These are phyloP conservation scores for Drosophila erecta DNA, from an alignment of 1,140 invertebrate species.

Conservation along the genomic window DNA sequence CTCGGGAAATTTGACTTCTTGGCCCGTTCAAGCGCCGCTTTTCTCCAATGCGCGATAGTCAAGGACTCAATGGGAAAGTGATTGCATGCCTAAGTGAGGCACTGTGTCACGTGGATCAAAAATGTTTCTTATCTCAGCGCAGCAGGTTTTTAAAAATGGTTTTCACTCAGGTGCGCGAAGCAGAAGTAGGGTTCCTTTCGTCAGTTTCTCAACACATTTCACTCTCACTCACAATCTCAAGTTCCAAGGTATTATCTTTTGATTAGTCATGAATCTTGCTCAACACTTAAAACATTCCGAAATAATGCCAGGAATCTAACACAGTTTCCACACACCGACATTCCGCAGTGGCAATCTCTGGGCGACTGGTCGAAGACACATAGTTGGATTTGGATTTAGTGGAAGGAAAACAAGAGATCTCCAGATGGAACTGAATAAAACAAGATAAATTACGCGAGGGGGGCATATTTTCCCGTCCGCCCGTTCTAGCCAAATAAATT, in stretches of 20 bases:
- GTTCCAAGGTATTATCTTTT: conserved; percentile 1
- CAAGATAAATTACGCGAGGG: conserved; percentile 61
- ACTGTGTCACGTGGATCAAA: conserved; percentile 21
- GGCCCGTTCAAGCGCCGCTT: conserved; percentile 25
- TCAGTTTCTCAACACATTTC: neutral
- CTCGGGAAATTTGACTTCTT: conserved; percentile 19
- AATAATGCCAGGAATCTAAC: conserved; percentile 20
- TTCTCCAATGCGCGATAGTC: conserved; percentile 24
- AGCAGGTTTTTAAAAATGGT: neutral
- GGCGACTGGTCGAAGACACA: conserved; percentile 27
- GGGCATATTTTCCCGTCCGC: neutral
- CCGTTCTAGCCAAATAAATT: conserved; percentile 45
- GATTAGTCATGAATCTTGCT: conserved; percentile 7
- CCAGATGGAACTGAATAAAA: conserved; percentile 62
- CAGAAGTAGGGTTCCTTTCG: no score
- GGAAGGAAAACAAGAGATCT: conserved; percentile 46
- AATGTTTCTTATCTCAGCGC: conserved; percentile 1
- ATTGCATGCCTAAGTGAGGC: neutral
- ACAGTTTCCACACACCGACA: conserved; percentile 29
- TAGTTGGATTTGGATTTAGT: conserved; percentile 34
- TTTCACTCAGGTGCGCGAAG: neutral
- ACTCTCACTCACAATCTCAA: conserved; percentile 6
- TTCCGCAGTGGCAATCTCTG: conserved; percentile 26
- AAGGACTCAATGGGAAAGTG: conserved; percentile 11
- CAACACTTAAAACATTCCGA: conserved; percentile 19